Base-by-base conservation (phyloP, 2,888 invertebrate genomes). In the Caenorhabditis sp. region DNA sequence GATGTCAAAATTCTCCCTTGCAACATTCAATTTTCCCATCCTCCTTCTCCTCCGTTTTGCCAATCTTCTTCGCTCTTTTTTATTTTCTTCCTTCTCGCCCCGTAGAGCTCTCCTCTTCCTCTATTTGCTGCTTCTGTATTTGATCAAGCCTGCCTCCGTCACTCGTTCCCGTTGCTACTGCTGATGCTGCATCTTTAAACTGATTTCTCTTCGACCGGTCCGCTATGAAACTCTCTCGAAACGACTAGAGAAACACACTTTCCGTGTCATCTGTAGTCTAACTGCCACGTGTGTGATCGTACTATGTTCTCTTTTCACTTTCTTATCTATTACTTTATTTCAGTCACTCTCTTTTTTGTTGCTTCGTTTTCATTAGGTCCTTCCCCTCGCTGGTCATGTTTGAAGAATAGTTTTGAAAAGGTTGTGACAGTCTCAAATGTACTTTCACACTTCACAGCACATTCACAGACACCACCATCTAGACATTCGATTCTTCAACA, bases 51-150 rank as follows among this genome's bases (percentile, higher is more conserved):
- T n/a, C 19, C n/a, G n/a, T n/a, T 31, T 56, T 58, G 28, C 68
- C 68, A 58, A 35, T 59, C 76, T 70, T 63, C 70, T 47, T 26
- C 76, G 51, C 68, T 38, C 41, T n/a, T 22, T 41, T 54, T 28
- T 59, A 10, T 26, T 69, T 56, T 41, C 22, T 56, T 35, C 51
- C 28, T 47, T 44, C 24, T 26, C 28, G 28, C 8, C 31, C 38
- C 61, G 41, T n/a, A 14, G 72, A 44, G 63, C 64, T 38, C n/a
- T n/a, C 19, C 12, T 35, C 44, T 58, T 19, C 22, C 58, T 66
- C 73, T 80, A 49, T 80, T 80, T 80, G 80, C 80, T 73, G 80
- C 80, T 73, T 68, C 80, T 80, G 66, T 80, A 80, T 80, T 80
- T 80, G 73, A 80, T 73, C 68, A 80, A 80, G 80, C 80, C 35